phyloP scores from a whole-genome alignment of 2,113 vertebrate species.

The Pogonocichla stellata region DNA sequence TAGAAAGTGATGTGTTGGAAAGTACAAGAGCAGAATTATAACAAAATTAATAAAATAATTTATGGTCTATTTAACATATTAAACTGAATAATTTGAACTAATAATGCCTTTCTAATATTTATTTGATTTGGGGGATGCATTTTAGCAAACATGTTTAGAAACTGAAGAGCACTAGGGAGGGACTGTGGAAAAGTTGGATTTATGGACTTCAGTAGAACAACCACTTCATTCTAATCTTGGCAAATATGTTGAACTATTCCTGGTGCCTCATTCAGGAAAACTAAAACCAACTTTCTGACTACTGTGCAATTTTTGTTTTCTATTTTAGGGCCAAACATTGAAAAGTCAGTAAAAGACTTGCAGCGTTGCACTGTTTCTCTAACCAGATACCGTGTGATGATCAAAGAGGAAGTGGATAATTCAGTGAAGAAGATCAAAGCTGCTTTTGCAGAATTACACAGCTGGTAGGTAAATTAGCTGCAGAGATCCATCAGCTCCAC shows the following conservation, averaged over 20 bases:
- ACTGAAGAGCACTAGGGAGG: background rate
- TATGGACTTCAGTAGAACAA: background rate
- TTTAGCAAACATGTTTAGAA: background rate
- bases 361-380: slow-evolving; percentile 82
- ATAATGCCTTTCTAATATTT: background rate
- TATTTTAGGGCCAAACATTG: slow-evolving; percentile 78
- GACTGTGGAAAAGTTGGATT: background rate
- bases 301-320: background rate
- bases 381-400: slow-evolving; percentile 79
- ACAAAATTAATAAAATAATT: background rate
- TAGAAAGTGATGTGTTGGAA: background rate
- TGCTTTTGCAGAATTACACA: slow-evolving; percentile 81
- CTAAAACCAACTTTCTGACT: background rate
- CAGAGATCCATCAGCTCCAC: background rate
- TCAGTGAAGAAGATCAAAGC: slow-evolving; percentile 85
- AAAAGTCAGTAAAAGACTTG: slow-evolving; percentile 83
- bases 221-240: background rate
- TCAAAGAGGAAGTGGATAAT: slow-evolving; percentile 82
- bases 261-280: background rate
- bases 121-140: background rate
- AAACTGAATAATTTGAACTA: background rate
- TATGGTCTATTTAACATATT: background rate
- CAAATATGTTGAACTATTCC: background rate
- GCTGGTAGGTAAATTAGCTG: slow-evolving; percentile 70
- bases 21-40: background rate